phyloP scores from a whole-genome alignment of 2,797 vertebrate species.

The Melanotaenia nigrans region DNA sequence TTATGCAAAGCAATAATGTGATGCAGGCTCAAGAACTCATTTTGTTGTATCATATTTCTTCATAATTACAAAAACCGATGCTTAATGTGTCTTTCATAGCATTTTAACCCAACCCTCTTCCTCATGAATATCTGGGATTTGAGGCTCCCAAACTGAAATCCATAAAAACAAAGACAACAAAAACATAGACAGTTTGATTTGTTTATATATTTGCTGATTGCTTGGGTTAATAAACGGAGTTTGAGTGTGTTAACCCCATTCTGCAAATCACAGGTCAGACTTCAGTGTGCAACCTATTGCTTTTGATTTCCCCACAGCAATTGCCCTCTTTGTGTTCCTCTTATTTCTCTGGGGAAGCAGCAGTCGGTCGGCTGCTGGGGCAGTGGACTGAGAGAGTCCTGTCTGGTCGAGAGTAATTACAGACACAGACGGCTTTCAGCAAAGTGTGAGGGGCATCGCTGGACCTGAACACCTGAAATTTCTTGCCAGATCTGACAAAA shows the following conservation, averaged over 20 bases:
- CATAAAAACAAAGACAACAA: not conserved
- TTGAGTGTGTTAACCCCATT: not conserved
- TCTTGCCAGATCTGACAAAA: slow-evolving; percentile 37
- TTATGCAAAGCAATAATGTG: not conserved
- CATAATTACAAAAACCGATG: slow-evolving; percentile 2
- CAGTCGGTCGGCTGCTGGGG: slow-evolving; percentile 41
- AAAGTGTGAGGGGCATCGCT: slow-evolving; percentile 53
- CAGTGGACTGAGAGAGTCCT: slow-evolving; percentile 39
- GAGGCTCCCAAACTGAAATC: too few species aligned
- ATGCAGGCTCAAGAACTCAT: not conserved
- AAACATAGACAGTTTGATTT: too few species aligned
- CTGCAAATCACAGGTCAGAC: not conserved
- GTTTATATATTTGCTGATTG: too few species aligned
- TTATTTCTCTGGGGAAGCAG: slow-evolving; percentile 38
- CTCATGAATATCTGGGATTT: not conserved
- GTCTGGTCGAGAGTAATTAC: slow-evolving; percentile 63
- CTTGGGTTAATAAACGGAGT: not conserved
- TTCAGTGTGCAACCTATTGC: not conserved
- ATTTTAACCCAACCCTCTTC: not conserved
- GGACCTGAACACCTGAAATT: slow-evolving; percentile 54
- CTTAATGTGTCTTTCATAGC: not conserved
- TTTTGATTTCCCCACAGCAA: not conserved
- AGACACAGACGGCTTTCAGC: slow-evolving; percentile 64
- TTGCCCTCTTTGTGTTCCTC: not conserved
- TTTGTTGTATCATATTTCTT: not conserved